Percentiles rank a stretch among this genome's conserved stretches.
Evolutionary conservation across 2,888 invertebrate species (phyloP).

Genomic region (Callyntrura sp.): DNA sequence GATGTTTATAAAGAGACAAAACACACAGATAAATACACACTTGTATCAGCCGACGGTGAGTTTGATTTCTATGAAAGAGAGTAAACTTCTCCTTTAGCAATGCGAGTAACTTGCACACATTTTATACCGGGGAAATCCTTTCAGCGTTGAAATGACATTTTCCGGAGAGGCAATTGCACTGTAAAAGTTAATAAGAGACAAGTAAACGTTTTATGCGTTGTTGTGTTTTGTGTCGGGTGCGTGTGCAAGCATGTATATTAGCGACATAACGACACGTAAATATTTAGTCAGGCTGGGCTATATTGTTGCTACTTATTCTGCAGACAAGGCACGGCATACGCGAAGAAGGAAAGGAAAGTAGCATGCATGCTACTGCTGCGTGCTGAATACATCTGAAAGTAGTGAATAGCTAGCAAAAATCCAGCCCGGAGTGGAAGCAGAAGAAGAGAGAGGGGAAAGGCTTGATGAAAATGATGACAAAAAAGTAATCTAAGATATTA

Average conservation of each 20-base stretch:
- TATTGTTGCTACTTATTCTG: slow-evolving; percentile 15
- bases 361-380: too few species aligned
- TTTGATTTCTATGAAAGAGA: slow-evolving; percentile 31
- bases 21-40: not conserved
- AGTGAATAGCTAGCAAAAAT: not conserved
- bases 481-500: slow-evolving; percentile 72
- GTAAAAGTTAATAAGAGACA: not conserved
- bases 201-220: slow-evolving; percentile 6
- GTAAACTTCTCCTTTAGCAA: not conserved
- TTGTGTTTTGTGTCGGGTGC: not conserved
- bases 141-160: slow-evolving; percentile 12
- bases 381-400: not conserved
- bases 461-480: slow-evolving; percentile 40
- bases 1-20: slow-evolving; percentile 35
- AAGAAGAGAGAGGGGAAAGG: not conserved
- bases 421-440: not conserved
- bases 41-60: not conserved
- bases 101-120: not conserved
- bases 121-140: not conserved
- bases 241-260: not conserved
- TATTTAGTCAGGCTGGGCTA: not conserved
- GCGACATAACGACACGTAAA: slow-evolving; percentile 4
- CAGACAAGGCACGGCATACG: not conserved
- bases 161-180: not conserved
- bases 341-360: not conserved